Evolutionary conservation across 1,140 invertebrate genomes (phyloP).

Genomic region (Drosophila orosa): DNA sequence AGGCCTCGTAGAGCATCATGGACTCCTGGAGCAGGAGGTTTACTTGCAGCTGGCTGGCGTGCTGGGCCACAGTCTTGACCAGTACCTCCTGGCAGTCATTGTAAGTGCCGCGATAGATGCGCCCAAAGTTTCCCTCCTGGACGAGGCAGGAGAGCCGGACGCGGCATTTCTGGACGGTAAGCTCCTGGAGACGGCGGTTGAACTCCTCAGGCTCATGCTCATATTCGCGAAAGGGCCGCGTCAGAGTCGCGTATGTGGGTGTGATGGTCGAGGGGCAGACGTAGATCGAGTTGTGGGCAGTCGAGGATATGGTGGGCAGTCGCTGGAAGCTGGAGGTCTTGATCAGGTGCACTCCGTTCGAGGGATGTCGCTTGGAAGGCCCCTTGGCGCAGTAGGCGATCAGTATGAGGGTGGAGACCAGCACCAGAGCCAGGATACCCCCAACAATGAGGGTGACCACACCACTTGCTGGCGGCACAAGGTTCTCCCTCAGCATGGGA

Average conservation of each 20-base stretch:
- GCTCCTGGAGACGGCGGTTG: slow-evolving; percentile 81
- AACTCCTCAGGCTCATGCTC: slow-evolving; percentile 84
- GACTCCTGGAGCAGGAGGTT: slow-evolving; percentile 94
- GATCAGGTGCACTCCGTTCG: slow-evolving; percentile 76
- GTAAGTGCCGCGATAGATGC: slow-evolving; percentile 93
- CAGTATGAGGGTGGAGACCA: slow-evolving; percentile 76
- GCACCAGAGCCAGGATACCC: slow-evolving; percentile 72
- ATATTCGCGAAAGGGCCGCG: slow-evolving; percentile 82
- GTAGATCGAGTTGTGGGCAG: slow-evolving; percentile 81
- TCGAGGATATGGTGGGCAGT: slow-evolving; percentile 76
- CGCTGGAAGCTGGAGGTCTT: slow-evolving; percentile 83
- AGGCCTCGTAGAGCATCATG: slow-evolving; percentile 93
- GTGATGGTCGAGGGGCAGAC: slow-evolving; percentile 82
- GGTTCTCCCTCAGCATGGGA: slow-evolving; percentile 77
- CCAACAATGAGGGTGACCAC: slow-evolving; percentile 79
- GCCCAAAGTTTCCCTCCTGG: slow-evolving; percentile 96
- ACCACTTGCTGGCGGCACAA: slow-evolving; percentile 73
- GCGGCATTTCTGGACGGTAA: slow-evolving; percentile 86
- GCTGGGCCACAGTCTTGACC: slow-evolving; percentile 92
- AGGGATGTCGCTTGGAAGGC: slow-evolving; percentile 75
- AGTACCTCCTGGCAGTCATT: slow-evolving; percentile 91
- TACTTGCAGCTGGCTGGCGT: slow-evolving; percentile 89
- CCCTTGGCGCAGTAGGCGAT: slow-evolving; percentile 84
- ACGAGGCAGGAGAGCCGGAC: slow-evolving; percentile 91
- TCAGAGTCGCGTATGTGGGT: slow-evolving; percentile 78